Conservation (phyloP, 2,797 vertebrate species). For the Macropodus opercularis region DNA sequence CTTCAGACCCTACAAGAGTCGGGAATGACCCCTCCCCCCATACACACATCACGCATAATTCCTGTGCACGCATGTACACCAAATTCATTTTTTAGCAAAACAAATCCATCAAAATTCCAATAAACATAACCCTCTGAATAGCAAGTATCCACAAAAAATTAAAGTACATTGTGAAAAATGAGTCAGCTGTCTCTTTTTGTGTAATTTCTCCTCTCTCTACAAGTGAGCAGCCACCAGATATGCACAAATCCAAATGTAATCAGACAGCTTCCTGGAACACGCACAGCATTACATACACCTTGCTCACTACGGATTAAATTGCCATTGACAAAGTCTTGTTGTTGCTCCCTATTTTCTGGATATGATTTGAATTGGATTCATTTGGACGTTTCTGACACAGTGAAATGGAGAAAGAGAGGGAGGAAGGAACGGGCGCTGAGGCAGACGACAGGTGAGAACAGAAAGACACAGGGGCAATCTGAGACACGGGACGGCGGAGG, state of each 20-base stretch:
- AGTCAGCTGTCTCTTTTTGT: constrained; percentile 53
- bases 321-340: constrained; percentile 76
- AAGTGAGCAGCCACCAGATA: constrained; percentile 63
- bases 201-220: constrained; percentile 48
- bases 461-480: constrained; percentile 51
- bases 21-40: constrained; percentile 8
- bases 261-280: constrained; percentile 74
- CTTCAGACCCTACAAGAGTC: constrained; percentile 66
- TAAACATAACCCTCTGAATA: constrained; percentile 41
- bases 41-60: not conserved
- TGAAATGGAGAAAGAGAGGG: constrained; percentile 38
- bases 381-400: constrained; percentile 59
- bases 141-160: constrained; percentile 38
- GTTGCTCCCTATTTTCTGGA: constrained; percentile 57
- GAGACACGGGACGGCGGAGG: constrained; percentile 18
- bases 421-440: constrained; percentile 22
- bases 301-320: constrained; percentile 68
- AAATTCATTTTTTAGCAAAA: constrained; percentile 42
- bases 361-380: constrained; percentile 74
- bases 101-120: constrained; percentile 65
- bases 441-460: constrained; percentile 52
- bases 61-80: constrained; percentile 13
- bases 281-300: constrained; percentile 64
- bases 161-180: constrained; percentile 69
- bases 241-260: constrained; percentile 72